phyloP scores from a whole-genome alignment of 2,113 vertebrate genomes.

The Psammodynastes pulverulentus region DNA sequence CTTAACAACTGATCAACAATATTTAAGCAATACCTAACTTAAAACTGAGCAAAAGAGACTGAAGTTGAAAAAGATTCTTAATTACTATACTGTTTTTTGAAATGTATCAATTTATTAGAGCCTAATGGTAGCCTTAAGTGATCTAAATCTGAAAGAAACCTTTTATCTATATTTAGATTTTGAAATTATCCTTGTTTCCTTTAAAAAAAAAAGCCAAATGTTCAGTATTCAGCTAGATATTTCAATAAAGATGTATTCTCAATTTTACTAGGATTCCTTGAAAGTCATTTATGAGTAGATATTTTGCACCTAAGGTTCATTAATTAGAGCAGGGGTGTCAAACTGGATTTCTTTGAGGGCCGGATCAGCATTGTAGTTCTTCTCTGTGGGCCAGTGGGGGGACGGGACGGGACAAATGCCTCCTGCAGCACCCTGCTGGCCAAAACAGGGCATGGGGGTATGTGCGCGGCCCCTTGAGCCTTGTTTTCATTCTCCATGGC shows the following conservation, averaged over 20 bases:
- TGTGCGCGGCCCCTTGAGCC: too few relatives aligned
- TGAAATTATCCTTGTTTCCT: neutral
- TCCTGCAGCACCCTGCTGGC: too few relatives aligned
- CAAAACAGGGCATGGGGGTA: too few relatives aligned
- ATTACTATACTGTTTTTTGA: neutral
- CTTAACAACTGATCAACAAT: neutral
- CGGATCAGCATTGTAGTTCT: too few relatives aligned
- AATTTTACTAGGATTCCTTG: conserved; percentile 1
- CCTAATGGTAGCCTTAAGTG: neutral
- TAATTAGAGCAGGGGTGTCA: neutral
- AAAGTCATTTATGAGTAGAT: conserved; percentile 16
- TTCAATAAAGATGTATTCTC: conserved; percentile 3
- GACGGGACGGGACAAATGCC: too few relatives aligned
- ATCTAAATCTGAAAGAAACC: conserved; percentile 11
- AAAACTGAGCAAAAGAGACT: fast-evolving
- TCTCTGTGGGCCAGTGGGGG: too few relatives aligned
- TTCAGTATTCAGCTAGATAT: neutral
- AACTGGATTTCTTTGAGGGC: too few relatives aligned
- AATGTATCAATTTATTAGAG: neutral
- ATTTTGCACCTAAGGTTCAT: conserved; percentile 9
- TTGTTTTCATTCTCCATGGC: too few relatives aligned
- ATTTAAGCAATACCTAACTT: neutral
- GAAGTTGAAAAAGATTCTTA: neutral
- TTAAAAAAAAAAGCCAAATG: conserved; percentile 9
- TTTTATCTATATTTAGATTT: neutral